Evolutionary conservation across 2,797 vertebrate species (phyloP).

Genomic region (Oreochromis mossambicus): DNA sequence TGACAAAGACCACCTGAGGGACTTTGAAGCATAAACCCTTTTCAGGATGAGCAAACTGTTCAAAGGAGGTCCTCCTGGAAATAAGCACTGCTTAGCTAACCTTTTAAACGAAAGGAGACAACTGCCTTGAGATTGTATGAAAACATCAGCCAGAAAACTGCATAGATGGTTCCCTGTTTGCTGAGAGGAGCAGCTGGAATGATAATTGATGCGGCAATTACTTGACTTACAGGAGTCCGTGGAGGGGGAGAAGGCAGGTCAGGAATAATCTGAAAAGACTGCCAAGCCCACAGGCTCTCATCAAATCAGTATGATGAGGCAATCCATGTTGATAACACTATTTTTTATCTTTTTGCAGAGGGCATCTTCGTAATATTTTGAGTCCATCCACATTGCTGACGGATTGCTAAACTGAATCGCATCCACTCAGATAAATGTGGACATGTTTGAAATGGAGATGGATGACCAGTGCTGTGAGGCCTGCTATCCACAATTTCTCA

Average conservation of each 20-base stretch:
- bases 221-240: background rate
- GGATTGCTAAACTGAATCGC: conserved; percentile 17
- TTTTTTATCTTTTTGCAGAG: conserved; percentile 16
- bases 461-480: conserved; percentile 54
- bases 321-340: conserved; percentile 6
- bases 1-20: conserved; percentile 22
- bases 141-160: conserved; percentile 1
- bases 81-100: background rate
- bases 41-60: conserved; percentile 19
- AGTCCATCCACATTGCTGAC: conserved; percentile 10
- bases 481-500: conserved; percentile 65
- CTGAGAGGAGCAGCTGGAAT: conserved; percentile 17
- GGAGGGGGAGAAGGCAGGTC: conserved; percentile 8
- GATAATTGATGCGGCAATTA: conserved; percentile 24
- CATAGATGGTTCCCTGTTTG: conserved; percentile 2
- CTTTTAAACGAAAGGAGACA: background rate
- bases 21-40: conserved; percentile 21
- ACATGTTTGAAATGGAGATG: conserved; percentile 65
- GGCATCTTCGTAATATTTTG: conserved; percentile 13
- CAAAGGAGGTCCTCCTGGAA: conserved; percentile 20
- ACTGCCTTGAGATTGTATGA: background rate
- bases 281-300: conserved; percentile 15
- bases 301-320: conserved; percentile 21
- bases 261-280: conserved; percentile 24
- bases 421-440: conserved; percentile 22